Conservation (phyloP, 2,888 invertebrate genomes). For the Synergus gifuensis region DNA sequence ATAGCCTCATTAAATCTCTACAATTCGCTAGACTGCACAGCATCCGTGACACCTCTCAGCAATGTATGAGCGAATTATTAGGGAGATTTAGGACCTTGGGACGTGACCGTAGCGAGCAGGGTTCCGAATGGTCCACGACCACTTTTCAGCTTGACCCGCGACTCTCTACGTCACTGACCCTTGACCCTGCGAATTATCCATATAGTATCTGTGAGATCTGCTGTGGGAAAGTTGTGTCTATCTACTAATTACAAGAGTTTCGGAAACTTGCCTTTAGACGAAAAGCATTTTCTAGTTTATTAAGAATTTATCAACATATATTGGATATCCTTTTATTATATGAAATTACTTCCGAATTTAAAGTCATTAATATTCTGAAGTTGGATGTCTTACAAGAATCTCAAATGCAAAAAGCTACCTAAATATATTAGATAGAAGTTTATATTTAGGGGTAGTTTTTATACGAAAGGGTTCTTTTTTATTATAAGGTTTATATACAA, state of each 20-base stretch:
- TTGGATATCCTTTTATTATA: no score
- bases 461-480: no score
- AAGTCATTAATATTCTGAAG: no score
- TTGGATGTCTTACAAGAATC: no score
- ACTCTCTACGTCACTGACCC: conserved; percentile 47
- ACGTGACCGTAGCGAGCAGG: conserved; percentile 65
- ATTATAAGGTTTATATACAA: no score
- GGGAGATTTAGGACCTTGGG: conserved; percentile 67
- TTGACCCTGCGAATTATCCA: conserved; percentile 50
- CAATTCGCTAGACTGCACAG: neutral
- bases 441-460: no score
- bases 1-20: neutral
- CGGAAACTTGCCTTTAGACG: neutral
- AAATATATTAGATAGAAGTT: no score
- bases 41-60: conserved; percentile 60
- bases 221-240: conserved; percentile 14
- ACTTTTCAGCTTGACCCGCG: conserved; percentile 57
- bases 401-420: no score
- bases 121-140: conserved; percentile 24
- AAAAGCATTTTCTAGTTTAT: no score
- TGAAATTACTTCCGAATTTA: no score
- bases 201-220: conserved; percentile 19
- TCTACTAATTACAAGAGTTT: conserved; percentile 11
- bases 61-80: conserved; percentile 66
- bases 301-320: no score